These are phyloP conservation scores for Plusia festucae DNA, from an alignment of 2,888 invertebrate species.

Conservation along the genomic window DNA sequence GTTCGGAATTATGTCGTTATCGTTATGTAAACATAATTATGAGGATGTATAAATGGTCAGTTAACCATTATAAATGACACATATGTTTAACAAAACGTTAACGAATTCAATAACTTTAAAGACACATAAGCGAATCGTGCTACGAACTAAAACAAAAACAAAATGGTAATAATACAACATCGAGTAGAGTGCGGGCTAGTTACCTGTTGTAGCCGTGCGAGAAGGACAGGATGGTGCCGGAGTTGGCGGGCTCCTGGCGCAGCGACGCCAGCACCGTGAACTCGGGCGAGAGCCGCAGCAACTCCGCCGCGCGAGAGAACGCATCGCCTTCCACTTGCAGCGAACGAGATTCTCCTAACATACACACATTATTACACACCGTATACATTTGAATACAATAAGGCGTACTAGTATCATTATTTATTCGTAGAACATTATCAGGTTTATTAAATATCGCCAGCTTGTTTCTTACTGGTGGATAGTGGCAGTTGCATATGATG, in stretches of 20 bases:
- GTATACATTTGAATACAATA: too few relatives aligned
- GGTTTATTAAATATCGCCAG: too few relatives aligned
- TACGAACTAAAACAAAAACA: conserved; percentile 26
- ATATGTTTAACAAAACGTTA: conserved; percentile 20
- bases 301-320: conserved; percentile 91
- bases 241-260: conserved; percentile 94
- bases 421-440: too few relatives aligned
- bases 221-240: conserved; percentile 95
- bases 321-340: conserved; percentile 92
- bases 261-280: conserved; percentile 94
- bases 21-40: background rate
- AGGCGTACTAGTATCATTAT: too few relatives aligned
- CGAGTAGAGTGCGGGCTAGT: conserved; percentile 29
- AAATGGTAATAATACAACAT: conserved; percentile 37
- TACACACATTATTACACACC: background rate
- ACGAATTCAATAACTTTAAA: conserved; percentile 25
- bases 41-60: background rate
- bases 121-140: conserved; percentile 47
- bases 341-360: conserved; percentile 92
- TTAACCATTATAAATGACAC: background rate
- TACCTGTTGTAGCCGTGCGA: conserved; percentile 94
- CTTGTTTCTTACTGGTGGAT: too few relatives aligned
- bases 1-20: background rate
- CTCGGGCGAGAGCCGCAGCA: conserved; percentile 92
- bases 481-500: too few relatives aligned